Percentiles rank a stretch among this genome's conserved stretches.
phyloP scores from a whole-genome alignment of 2,797 vertebrate genomes.

The Masticophis lateralis region DNA sequence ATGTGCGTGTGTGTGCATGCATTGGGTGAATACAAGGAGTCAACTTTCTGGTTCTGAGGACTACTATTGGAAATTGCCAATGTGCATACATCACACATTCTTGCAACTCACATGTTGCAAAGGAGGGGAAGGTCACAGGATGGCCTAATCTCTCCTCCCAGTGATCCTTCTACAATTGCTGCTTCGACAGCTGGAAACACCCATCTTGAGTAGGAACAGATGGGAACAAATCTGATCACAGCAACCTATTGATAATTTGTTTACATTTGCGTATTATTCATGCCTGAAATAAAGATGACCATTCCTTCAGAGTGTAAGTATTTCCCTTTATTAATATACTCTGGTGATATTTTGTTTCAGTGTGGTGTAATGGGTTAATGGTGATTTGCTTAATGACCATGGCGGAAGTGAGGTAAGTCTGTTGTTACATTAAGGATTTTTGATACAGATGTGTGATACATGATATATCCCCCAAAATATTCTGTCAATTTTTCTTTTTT shows the following conservation, averaged over 20 bases:
- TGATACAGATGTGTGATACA: not conserved
- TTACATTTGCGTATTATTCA: not conserved
- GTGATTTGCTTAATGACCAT: not conserved
- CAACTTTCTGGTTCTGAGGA: not conserved
- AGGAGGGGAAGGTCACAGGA: not conserved
- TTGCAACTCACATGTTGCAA: not conserved
- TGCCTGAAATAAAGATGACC: not conserved
- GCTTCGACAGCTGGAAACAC: not conserved
- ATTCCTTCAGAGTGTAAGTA: not conserved
- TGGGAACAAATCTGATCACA: not conserved
- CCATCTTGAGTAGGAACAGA: not conserved
- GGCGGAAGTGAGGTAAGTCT: not conserved
- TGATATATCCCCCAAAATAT: not conserved
- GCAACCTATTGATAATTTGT: not conserved
- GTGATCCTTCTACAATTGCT: not conserved
- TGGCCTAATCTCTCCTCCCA: not conserved
- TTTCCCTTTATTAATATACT: not conserved
- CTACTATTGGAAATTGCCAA: not conserved
- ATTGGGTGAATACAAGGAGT: not conserved
- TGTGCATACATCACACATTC: not conserved
- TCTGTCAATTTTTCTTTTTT: not conserved
- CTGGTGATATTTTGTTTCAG: not conserved
- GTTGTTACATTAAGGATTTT: not conserved
- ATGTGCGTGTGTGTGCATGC: not conserved
- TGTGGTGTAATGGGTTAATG: not conserved